Evolutionary conservation across 1,140 invertebrate species (phyloP), one percentile per base, ranked within the genome.

Genomic region (Bombus polaris): DNA sequence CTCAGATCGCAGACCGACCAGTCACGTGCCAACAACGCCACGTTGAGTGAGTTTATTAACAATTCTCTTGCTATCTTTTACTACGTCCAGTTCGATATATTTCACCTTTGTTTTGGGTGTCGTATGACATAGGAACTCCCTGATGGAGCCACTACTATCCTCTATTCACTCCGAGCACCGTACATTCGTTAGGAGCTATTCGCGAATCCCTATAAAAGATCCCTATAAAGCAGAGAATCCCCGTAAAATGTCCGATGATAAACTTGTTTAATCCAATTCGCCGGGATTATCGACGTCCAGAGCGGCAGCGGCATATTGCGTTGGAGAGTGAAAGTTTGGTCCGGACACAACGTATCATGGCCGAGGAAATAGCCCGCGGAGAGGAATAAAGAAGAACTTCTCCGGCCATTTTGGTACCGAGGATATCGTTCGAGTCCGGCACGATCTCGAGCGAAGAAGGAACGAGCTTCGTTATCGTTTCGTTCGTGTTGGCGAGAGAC

Each of bases 1-100:
- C 96, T 99, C 87, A 96, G 98, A 84, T 98, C 98, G 79, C 98
- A 99, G 96, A 98, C 98, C 85, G 98, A 99, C 93, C 97, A 98
- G 91, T 98, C 98, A 93, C 98, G 98, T 94, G 97, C 97, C 94
- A 98, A 97, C 94, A 99, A 99, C 96, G 97, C 98, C 86, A 98
- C 97, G 89, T 97, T 99, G 91, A 98, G 98, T 99, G 96, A 98
- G 98, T 98, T 87, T 39, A 76, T 90, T 83, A 76, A 80, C 37
- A 87, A 73, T 80, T 77, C 42, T 87, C 42, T 22, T 39, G 28
- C 28, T 57, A 5, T 25, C 18, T 39, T 42, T 3, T 37, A 32
- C 9, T 62, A 25, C n/a, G 15, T 32, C n/a, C n/a, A 13, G 47
- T 53, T 53, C 47, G 5, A 53, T 53, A 53, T 53, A 53, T 53